These are phyloP conservation scores for Anastrepha ludens DNA, from an alignment of 1,140 invertebrate genomes.

Conservation along the genomic window DNA sequence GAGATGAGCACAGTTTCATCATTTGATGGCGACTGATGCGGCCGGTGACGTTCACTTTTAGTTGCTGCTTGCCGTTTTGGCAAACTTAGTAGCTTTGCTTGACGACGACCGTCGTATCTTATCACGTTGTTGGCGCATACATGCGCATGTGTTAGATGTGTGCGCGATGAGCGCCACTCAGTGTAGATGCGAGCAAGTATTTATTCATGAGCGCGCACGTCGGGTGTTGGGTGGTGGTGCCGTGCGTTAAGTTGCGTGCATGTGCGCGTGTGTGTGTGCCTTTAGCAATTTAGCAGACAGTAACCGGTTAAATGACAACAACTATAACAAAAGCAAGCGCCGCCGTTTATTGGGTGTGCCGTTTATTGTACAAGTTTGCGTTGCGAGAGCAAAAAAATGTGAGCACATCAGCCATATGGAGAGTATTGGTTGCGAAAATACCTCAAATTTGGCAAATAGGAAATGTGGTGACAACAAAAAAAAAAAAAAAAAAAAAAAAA, in stretches of 20 bases:
- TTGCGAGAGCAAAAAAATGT: not conserved
- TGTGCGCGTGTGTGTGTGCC: not conserved
- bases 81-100: not conserved
- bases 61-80: not conserved
- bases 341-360: not conserved
- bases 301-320: slow-evolving; percentile 43
- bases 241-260: not conserved
- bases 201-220: not conserved
- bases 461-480: not conserved
- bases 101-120: not conserved
- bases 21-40: slow-evolving; percentile 71
- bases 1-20: slow-evolving; percentile 73
- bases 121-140: not conserved
- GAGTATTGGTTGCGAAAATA: not conserved
- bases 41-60: not conserved
- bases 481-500: not conserved
- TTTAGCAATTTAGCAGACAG: slow-evolving; percentile 2
- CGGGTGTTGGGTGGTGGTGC: slow-evolving; percentile 29
- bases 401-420: not conserved
- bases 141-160: not conserved
- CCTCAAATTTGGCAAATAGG: not conserved
- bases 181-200: not conserved
- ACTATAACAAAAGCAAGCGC: not conserved
- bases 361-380: not conserved
- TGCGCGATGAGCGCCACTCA: not conserved